Conservation (phyloP, 2,888 invertebrate genomes). For the Phania funesta region DNA sequence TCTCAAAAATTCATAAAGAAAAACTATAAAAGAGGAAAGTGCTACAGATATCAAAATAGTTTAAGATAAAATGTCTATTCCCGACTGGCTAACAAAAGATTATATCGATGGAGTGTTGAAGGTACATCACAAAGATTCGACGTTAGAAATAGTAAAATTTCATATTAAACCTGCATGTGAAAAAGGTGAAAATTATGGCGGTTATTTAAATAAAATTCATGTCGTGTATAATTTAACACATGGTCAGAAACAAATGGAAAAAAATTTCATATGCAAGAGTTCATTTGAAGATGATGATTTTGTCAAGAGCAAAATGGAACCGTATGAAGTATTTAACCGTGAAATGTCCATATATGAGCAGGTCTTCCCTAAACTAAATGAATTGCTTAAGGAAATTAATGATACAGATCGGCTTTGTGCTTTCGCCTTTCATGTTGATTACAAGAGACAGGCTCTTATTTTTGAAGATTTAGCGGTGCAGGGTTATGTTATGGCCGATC, state of each 20-base stretch:
- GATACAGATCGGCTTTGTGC: slow-evolving; percentile 73
- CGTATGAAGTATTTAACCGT: slow-evolving; percentile 72
- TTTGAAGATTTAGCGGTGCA: slow-evolving; percentile 73
- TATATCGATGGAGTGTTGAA: slow-evolving; percentile 73
- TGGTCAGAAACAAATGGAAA: slow-evolving; percentile 17
- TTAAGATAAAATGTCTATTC: too few species aligned
- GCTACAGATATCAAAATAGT: too few species aligned
- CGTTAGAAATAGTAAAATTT: slow-evolving; percentile 69
- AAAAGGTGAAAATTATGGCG: slow-evolving; percentile 76
- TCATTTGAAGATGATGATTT: slow-evolving; percentile 72
- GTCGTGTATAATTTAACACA: slow-evolving; percentile 70
- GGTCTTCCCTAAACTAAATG: slow-evolving; percentile 72
- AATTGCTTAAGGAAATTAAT: slow-evolving; percentile 66
- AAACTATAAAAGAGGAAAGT: too few species aligned
- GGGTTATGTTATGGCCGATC: slow-evolving; percentile 72
- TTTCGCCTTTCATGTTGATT: slow-evolving; percentile 73
- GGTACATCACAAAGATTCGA: slow-evolving; percentile 69
- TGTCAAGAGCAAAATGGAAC: slow-evolving; percentile 67
- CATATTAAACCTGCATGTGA: slow-evolving; percentile 71
- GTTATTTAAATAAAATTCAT: too few species aligned
- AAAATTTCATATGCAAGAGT: slow-evolving; percentile 73
- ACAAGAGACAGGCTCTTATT: slow-evolving; percentile 72
- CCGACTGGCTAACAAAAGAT: slow-evolving; percentile 72
- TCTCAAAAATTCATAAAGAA: too few species aligned
- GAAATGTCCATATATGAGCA: slow-evolving; percentile 76